A percentile compares a stretch with the other conserved stretches of the same genome.
Evolutionary conservation across 2,888 invertebrate genomes (phyloP).

Genomic region (Mantis religiosa): DNA sequence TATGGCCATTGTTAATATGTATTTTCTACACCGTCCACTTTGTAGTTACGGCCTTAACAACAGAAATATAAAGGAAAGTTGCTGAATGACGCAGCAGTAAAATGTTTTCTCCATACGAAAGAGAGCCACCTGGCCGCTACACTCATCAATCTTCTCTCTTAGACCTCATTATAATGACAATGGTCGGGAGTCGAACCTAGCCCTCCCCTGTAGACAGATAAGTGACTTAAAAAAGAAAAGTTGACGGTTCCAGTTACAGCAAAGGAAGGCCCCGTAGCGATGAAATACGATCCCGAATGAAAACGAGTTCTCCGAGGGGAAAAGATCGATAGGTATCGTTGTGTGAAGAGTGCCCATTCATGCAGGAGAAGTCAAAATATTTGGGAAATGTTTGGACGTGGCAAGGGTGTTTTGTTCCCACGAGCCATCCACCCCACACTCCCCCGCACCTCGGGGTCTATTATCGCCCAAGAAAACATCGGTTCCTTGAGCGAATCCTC

Average conservation of each 20-base stretch:
- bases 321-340: not conserved
- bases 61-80: not conserved
- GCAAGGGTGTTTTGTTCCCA: not conserved
- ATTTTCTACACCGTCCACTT: not conserved
- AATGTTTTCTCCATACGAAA: not conserved
- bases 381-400: slow-evolving; percentile 5
- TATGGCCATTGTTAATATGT: no score
- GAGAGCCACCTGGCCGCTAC: not conserved
- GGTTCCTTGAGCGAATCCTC: not conserved
- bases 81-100: not conserved
- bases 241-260: not conserved
- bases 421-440: not conserved
- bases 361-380: slow-evolving; percentile 6
- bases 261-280: not conserved
- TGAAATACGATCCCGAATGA: not conserved
- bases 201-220: not conserved
- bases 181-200: not conserved
- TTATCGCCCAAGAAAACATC: not conserved
- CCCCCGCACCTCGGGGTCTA: not conserved
- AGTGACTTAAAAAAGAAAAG: not conserved
- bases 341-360: not conserved
- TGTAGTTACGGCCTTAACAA: not conserved
- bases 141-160: not conserved
- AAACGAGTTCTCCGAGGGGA: not conserved
- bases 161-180: not conserved